phyloP scores from a whole-genome alignment of 2,797 vertebrate species.

The Enteromius anoplus region DNA sequence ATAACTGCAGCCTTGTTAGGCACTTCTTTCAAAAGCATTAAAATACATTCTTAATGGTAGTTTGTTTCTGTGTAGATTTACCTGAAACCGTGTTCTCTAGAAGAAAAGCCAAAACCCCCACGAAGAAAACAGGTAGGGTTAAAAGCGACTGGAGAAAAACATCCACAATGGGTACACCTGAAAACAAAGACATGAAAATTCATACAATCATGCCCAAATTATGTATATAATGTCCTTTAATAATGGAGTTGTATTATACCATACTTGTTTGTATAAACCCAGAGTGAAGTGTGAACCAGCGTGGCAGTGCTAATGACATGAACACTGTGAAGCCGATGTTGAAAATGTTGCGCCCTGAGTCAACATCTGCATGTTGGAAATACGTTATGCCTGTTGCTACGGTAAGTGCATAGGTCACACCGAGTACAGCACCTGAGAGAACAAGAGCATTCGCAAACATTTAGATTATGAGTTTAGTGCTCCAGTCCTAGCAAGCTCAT shows the following conservation, averaged over 20 bases:
- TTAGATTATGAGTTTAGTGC: neutral
- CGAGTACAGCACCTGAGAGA: slow-evolving; percentile 79
- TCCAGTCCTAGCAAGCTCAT: neutral
- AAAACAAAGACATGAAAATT: slow-evolving; percentile 1
- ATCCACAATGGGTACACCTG: slow-evolving; percentile 69
- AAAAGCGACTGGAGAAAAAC: slow-evolving; percentile 78
- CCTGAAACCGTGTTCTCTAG: slow-evolving; percentile 86
- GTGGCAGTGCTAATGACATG: slow-evolving; percentile 82
- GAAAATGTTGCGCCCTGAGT: slow-evolving; percentile 87
- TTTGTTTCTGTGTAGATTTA: slow-evolving; percentile 63
- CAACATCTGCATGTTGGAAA: slow-evolving; percentile 82
- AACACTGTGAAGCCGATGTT: slow-evolving; percentile 85
- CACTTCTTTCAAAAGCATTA: neutral
- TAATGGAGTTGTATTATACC: neutral
- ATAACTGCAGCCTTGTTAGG: neutral
- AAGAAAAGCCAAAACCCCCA: slow-evolving; percentile 80
- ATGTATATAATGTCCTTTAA: neutral
- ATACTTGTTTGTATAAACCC: slow-evolving; percentile 74
- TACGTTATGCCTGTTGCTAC: slow-evolving; percentile 81
- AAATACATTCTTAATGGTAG: neutral
- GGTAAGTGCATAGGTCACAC: slow-evolving; percentile 79
- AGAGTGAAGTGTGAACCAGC: slow-evolving; percentile 72
- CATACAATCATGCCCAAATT: neutral
- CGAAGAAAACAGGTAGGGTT: slow-evolving; percentile 80
- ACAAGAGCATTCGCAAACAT: neutral